Percentiles rank a stretch among this genome's conserved stretches.
phyloP scores from a whole-genome alignment of 2,113 vertebrate genomes.

The Pipra filicauda region DNA sequence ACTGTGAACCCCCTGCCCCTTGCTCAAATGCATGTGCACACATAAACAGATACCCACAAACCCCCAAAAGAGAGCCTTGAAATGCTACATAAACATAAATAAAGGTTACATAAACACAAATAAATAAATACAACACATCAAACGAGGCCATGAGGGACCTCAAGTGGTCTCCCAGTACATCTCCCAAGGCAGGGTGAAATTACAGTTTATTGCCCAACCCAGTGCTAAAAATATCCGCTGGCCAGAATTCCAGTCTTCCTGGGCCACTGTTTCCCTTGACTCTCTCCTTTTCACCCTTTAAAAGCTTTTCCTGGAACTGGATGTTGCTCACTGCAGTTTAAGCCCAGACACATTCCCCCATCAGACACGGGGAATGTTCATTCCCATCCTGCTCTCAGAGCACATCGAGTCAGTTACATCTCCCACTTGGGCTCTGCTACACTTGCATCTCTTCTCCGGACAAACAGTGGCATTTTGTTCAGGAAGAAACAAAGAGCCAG shows the following conservation, averaged over 20 bases:
- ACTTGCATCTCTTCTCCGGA: neutral
- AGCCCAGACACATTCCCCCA: neutral
- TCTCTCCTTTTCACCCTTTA: neutral
- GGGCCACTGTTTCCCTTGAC: neutral
- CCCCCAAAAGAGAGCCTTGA: neutral
- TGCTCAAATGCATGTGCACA: neutral
- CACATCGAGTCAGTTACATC: neutral
- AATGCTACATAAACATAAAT: constrained; percentile 7
- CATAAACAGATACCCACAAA: neutral
- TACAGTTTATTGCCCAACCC: neutral
- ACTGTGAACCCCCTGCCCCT: neutral
- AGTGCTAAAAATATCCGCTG: constrained; percentile 21
- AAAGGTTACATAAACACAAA: constrained; percentile 14
- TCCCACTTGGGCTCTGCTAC: neutral
- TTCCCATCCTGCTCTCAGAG: neutral
- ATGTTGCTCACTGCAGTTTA: neutral
- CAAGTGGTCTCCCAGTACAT: neutral
- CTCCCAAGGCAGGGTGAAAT: neutral
- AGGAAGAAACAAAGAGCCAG: neutral
- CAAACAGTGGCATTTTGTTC: neutral
- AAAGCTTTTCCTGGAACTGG: neutral
- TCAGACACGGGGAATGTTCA: neutral
- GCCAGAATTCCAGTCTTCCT: constrained; percentile 6
- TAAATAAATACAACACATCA: neutral
- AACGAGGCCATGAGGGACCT: neutral